phyloP scores from a whole-genome alignment of 2,888 invertebrate species.

The Andrena fulva region DNA sequence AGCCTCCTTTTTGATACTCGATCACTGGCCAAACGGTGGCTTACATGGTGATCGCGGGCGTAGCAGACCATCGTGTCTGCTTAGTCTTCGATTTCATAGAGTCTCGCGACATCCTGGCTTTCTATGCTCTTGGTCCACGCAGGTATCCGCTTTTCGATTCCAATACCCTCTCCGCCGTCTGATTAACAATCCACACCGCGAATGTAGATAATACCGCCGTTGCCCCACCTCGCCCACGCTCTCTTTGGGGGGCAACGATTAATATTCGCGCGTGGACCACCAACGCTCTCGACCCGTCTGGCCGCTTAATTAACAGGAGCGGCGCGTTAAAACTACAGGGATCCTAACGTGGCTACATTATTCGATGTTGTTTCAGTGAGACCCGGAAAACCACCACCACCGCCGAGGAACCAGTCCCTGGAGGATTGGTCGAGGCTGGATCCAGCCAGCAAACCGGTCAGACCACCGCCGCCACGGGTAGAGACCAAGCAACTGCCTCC shows the following conservation, averaged over 20 bases:
- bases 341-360: conserved; percentile 18
- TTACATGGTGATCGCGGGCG: too few relatives aligned
- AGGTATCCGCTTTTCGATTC: background rate
- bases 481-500: conserved; percentile 83
- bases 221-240: background rate
- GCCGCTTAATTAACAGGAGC: background rate
- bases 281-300: background rate
- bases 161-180: background rate
- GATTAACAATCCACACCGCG: background rate
- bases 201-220: background rate
- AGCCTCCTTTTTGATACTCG: conserved; percentile 48
- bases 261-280: background rate
- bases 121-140: background rate
- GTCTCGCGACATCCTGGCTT: background rate
- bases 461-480: conserved; percentile 89
- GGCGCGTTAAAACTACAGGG: conserved; percentile 30
- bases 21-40: background rate
- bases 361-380: conserved; percentile 80
- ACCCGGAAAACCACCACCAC: conserved; percentile 91
- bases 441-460: conserved; percentile 87
- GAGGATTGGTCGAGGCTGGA: conserved; percentile 85
- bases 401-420: conserved; percentile 87
- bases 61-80: background rate
- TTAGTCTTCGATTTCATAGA: background rate
- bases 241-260: background rate